Base-by-base conservation (phyloP, 2,113 vertebrate genomes). In the Hipposideros armiger region DNA sequence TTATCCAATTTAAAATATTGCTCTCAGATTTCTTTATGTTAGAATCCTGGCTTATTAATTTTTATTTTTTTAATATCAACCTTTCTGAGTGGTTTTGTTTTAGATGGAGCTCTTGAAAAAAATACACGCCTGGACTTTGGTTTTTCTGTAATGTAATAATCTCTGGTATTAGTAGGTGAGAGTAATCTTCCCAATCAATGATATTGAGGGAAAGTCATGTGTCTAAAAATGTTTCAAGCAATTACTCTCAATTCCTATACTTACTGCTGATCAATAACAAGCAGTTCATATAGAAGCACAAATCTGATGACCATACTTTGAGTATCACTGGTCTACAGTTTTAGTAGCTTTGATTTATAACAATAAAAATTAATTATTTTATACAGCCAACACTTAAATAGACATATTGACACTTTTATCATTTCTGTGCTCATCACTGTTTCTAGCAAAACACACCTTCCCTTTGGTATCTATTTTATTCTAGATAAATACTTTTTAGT, bases 311-410 rank as follows among this genome's bases (percentile, higher is more conserved):
- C 47, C 24, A 81, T 69, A 42, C 24, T 91, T 86, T 66, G 15
- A 60, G 76, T 26, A 73, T 8, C 4, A 72, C 45, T 72, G 28
- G 10, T 58, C 60, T 83, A 28, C 5, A 77, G 22, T 40, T 96
- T 96, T 84, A 90, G 45, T 58, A 66, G 7, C 5, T 67, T 72
- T 87, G 54, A 81, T 52, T 90, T 90, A 56, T 72, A 72, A 84
- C 78, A 69, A 47, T 84, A 73, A 76, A 81, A 64, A 47, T 67
- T 73, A 80, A 10, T 32, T 52, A 36, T 72, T 93, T 77, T 45
- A 87, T 70, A 67, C 11, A 87, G 52, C 62, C 24, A 36, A 74
- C n/a, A 62, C 11, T 47, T 87, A 62, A 54, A 74, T 62, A 52
- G 2, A n/a, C 67, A 62, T 67, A 42, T 17, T 78, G 22, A 36